Evolutionary conservation across 2,888 invertebrate genomes (phyloP).

Genomic region (Pyrgus malvae): DNA sequence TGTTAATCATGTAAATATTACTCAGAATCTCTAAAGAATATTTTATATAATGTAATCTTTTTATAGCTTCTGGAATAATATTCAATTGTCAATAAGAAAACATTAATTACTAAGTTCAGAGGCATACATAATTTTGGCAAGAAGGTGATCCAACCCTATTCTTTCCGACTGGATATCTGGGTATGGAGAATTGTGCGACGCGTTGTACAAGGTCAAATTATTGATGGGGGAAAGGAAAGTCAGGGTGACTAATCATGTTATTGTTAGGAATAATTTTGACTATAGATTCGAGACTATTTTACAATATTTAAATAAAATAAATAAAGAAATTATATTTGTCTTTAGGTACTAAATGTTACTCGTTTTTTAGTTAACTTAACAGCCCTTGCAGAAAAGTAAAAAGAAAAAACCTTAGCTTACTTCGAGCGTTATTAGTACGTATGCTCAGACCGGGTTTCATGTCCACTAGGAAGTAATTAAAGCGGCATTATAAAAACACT

Average conservation of each 20-base stretch:
- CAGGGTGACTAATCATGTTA: background rate
- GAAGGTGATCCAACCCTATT: too few relatives aligned
- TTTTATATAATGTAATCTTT: too few relatives aligned
- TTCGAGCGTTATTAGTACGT: conserved; percentile 1
- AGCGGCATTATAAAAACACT: conserved; percentile 18
- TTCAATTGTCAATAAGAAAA: background rate
- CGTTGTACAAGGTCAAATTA: conserved; percentile 27
- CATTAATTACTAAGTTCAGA: conserved; percentile 26
- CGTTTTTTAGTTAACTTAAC: too few relatives aligned
- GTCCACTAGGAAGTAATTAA: conserved; percentile 24
- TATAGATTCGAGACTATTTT: too few relatives aligned
- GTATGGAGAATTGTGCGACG: conserved; percentile 7
- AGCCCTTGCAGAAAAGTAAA: too few relatives aligned
- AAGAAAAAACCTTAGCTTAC: too few relatives aligned
- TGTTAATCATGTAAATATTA: too few relatives aligned
- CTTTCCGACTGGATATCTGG: conserved; percentile 19
- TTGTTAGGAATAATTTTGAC: background rate
- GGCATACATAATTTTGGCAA: conserved; percentile 20
- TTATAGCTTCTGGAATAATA: too few relatives aligned
- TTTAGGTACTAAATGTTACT: too few relatives aligned
- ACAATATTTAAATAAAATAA: too few relatives aligned
- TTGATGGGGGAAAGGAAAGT: conserved; percentile 1
- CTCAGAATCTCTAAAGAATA: too few relatives aligned
- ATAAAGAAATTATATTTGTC: too few relatives aligned
- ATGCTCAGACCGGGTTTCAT: conserved; percentile 5